Evolutionary conservation across 2,888 invertebrate genomes (phyloP).

Genomic region (Bruchidius siliquastri): DNA sequence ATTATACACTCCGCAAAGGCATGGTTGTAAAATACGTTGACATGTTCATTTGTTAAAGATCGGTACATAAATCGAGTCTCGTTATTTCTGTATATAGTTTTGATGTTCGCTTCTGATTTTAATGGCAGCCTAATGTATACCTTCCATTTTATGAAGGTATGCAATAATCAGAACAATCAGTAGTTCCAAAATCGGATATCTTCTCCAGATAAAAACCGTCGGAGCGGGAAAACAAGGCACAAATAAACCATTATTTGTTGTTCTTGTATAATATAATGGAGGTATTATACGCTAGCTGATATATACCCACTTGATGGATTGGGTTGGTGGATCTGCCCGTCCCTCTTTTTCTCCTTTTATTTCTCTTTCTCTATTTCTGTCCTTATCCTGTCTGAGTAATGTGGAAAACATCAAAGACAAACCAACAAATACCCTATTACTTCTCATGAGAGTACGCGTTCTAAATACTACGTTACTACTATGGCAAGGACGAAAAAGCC

Average conservation of each 20-base stretch:
- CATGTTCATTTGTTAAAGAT: slow-evolving; percentile 27
- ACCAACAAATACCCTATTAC: no score
- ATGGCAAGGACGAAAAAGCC: no score
- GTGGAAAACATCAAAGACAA: no score
- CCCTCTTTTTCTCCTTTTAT: no score
- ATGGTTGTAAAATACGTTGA: slow-evolving; percentile 26
- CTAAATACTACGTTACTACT: no score
- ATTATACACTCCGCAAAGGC: neutral
- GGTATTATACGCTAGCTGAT: neutral
- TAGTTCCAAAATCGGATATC: neutral
- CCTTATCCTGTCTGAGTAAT: no score
- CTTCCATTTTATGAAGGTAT: slow-evolving; percentile 21
- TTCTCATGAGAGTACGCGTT: no score
- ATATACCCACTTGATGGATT: neutral
- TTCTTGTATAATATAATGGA: neutral
- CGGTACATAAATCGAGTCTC: slow-evolving; percentile 13
- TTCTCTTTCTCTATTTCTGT: no score
- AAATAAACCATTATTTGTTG: neutral
- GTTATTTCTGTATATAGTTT: slow-evolving; percentile 29
- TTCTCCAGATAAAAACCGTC: neutral
- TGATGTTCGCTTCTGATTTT: slow-evolving; percentile 20
- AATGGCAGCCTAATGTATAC: slow-evolving; percentile 19
- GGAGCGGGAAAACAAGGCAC: neutral
- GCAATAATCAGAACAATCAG: neutral
- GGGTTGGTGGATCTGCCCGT: neutral